A percentile compares a stretch with the other conserved stretches of the same genome.
These are phyloP conservation scores for Deilephila porcellus DNA, from an alignment of 2,888 invertebrate genomes.

Conservation along the genomic window DNA sequence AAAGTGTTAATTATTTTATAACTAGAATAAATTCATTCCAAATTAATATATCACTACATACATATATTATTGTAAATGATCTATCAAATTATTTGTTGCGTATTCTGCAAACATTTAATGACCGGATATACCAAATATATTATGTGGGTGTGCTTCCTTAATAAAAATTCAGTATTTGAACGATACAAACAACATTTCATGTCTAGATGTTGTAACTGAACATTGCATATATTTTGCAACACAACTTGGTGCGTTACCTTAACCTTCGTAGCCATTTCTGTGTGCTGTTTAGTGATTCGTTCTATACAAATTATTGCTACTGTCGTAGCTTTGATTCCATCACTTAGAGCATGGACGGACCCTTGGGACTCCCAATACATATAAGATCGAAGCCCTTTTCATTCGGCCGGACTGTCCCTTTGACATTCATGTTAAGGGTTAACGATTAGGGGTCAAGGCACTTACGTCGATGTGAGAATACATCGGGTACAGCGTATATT, in stretches of 20 bases:
- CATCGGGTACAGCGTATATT: background rate
- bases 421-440: constrained; percentile 23
- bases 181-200: background rate
- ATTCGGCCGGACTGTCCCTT: constrained; percentile 15
- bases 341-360: background rate
- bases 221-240: background rate
- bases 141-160: background rate
- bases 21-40: background rate
- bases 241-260: background rate
- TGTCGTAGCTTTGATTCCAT: background rate
- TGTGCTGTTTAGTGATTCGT: background rate
- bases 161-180: background rate
- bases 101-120: background rate
- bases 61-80: background rate
- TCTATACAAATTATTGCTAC: background rate
- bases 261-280: too few species aligned
- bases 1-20: background rate
- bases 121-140: too few species aligned
- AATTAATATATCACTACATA: background rate
- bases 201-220: background rate
- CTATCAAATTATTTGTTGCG: background rate
- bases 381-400: constrained; percentile 6
- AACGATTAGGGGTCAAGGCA: constrained; percentile 13
- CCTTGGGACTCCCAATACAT: background rate
- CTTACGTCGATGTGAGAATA: background rate